Base-by-base conservation (phyloP, 2,888 invertebrate species). In the Microplitis deprimator region DNA sequence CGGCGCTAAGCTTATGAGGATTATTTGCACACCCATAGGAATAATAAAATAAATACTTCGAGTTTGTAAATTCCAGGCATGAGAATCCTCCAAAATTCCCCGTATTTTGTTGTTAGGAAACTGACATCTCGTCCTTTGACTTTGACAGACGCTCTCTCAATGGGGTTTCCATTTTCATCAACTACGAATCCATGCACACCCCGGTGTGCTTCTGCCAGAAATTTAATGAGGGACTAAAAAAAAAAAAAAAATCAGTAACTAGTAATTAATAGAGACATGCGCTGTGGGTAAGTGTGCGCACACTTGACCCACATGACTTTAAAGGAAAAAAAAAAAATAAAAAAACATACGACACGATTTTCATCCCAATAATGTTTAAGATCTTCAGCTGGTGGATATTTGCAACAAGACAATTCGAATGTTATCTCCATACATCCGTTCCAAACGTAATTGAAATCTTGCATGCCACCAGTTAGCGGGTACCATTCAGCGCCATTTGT, bases 401-500 rank as follows among this genome's bases (percentile, higher is more conserved):
- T 98, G 91, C 98, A 98, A 90, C 98, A 98, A 0, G 97, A 96
- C 76, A 98, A 93, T 90, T 98, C 98, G 67, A 98, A 90, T 0
- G 98, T 97, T n/a, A 98, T 92, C 90, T 98, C 98, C 96, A 98
- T 96, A 89, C 97, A 97, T 13, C 97, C 97, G 85, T 95, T 95
- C 94, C 95, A 95, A 13, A 97, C 93, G 90, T 98, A 98, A 90
- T 98, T 98, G 90, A 96, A 98, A 89, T 98, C 98, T 90, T 96
- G 96, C 96, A 96, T 96, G 29, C 96, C 96, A 75, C 96, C 96
- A 92, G 95, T 96, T 6, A 97, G 91, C 0, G 96, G 96, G 89
- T 97, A 97, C 97, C 97, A 97, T 75, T 95, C 96, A 0, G 98
- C 98, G 5, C 98, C 98, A 86, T 98, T 98, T 1, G 97, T 97